phyloP scores from a whole-genome alignment of 2,113 vertebrate species.

The Chauna torquata region DNA sequence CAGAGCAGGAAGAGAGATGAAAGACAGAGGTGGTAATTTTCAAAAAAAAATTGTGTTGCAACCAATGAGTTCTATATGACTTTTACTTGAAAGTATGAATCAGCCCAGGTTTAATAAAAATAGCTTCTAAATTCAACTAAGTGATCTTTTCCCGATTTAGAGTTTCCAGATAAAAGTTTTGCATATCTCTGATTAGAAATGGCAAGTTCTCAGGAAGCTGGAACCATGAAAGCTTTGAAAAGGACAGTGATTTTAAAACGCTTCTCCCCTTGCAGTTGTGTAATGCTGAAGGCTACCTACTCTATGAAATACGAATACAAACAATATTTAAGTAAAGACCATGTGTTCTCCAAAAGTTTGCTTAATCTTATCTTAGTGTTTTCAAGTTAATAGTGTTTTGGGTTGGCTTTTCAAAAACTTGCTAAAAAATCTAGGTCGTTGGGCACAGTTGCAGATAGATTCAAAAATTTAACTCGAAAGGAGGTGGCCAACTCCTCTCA shows the following conservation, averaged over 20 bases:
- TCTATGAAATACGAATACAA: background rate
- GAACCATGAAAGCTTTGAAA: background rate
- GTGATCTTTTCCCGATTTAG: background rate
- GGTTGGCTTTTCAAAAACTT: background rate
- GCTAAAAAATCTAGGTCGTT: background rate
- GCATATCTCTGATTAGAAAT: background rate
- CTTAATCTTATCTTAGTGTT: background rate
- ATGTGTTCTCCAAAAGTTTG: background rate
- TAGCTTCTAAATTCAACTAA: conserved; percentile 27
- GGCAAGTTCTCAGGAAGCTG: background rate
- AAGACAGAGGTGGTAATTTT: conserved; percentile 16
- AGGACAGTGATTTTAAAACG: background rate
- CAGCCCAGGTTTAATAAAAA: conserved; percentile 54
- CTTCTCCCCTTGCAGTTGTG: background rate
- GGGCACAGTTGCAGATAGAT: background rate
- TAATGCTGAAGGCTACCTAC: background rate
- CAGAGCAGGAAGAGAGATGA: conserved; percentile 23
- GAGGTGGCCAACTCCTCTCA: background rate
- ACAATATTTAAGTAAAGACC: background rate
- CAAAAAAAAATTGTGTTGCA: conserved; percentile 16
- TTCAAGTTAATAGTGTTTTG: background rate
- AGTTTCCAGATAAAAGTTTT: background rate
- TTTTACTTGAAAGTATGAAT: conserved; percentile 34
- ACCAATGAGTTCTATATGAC: background rate
- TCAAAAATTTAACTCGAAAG: background rate